Evolutionary conservation across 1,140 invertebrate species (phyloP).

Genomic region (Solenopsis fugax): DNA sequence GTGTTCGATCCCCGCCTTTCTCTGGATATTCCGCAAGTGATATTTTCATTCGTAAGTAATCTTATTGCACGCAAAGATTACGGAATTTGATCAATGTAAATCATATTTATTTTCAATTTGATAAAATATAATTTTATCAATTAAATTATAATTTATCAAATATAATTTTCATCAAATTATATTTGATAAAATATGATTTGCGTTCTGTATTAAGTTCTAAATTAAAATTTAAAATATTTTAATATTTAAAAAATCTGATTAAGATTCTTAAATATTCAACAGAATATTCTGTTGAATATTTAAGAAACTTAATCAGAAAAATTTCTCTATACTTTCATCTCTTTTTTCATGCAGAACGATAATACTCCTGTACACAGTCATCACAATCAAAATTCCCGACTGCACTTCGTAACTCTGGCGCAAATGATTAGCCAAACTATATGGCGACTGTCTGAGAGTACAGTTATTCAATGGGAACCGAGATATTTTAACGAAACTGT

Average conservation of each 20-base stretch:
- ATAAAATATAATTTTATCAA: background rate
- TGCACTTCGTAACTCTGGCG: conserved; percentile 74
- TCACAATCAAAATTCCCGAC: conserved; percentile 57
- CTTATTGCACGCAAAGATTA: background rate
- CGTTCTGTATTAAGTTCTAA: background rate
- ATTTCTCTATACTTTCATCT: background rate
- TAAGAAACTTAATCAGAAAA: background rate
- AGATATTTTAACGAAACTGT: conserved; percentile 77
- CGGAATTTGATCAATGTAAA: background rate
- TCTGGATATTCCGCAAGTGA: conserved; percentile 80
- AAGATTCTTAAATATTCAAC: background rate
- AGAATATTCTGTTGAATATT: background rate
- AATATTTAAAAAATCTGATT: background rate
- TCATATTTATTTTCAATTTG: background rate
- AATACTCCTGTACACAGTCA: conserved; percentile 26
- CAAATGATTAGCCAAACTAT: conserved; percentile 80
- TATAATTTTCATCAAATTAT: no score
- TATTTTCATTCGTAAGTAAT: conserved; percentile 78
- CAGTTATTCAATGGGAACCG: conserved; percentile 82
- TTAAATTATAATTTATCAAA: no score
- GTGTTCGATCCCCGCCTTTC: conserved; percentile 73
- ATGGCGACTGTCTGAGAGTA: conserved; percentile 83
- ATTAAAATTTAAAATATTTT: background rate
- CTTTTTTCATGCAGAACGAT: conserved; percentile 49
- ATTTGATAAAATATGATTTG: background rate